Percentiles rank a stretch among this genome's conserved stretches.
Conservation (phyloP, 2,113 vertebrate species). For the Nannobrachium achirus region DNA sequence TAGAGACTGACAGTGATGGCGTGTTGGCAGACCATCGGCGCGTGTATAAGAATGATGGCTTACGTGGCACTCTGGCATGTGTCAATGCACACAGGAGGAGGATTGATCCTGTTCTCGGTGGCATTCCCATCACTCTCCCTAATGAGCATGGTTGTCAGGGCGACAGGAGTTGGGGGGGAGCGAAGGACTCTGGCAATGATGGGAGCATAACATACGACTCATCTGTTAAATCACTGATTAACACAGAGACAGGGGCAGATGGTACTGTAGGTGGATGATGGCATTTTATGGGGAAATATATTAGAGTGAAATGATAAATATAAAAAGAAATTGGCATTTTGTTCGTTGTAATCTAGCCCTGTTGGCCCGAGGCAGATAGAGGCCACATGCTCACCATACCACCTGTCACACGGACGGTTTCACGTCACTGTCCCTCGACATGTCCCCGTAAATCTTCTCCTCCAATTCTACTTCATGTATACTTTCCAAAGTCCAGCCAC, state of each 20-base stretch:
- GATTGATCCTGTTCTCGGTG: conserved; percentile 48
- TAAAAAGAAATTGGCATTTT: conserved; percentile 2
- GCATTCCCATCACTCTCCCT: conserved; percentile 50
- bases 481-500: conserved; percentile 32
- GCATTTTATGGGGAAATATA: no score
- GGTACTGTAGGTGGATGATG: background rate
- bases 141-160: conserved; percentile 56
- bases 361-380: conserved; percentile 38
- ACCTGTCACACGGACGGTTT: conserved; percentile 43
- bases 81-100: conserved; percentile 22
- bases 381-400: conserved; percentile 37
- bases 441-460: conserved; percentile 47
- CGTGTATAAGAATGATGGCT: conserved; percentile 23
- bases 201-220: background rate
- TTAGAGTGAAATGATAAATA: no score
- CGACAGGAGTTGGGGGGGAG: conserved; percentile 4
- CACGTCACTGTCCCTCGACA: conserved; percentile 42
- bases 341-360: conserved; percentile 38
- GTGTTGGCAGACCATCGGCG: conserved; percentile 6
- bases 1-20: background rate
- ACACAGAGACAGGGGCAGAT: background rate
- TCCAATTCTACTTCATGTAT: conserved; percentile 14
- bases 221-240: background rate
- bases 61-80: conserved; percentile 33
- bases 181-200: conserved; percentile 4